Evolutionary conservation across 2,797 vertebrate species (phyloP).

Genomic region (Oreochromis grahami): DNA sequence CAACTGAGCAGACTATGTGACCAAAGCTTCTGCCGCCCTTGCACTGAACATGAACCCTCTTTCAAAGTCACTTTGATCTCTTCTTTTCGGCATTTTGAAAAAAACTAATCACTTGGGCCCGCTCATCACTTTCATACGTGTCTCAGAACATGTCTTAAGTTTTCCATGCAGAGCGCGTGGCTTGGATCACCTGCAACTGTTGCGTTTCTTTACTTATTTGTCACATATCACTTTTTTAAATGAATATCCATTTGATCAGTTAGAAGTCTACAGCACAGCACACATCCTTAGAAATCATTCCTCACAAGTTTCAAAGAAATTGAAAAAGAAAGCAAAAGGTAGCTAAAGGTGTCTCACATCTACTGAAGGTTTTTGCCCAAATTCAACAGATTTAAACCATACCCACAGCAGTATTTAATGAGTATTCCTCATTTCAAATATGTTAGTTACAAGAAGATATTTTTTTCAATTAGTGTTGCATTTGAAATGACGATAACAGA

Average conservation of each 20-base stretch:
- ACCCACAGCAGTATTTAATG: conserved; percentile 16
- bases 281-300: not conserved
- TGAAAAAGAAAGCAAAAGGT: not conserved
- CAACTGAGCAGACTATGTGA: not conserved
- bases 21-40: not conserved
- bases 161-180: not conserved
- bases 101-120: not conserved
- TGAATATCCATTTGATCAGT: not conserved
- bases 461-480: not conserved
- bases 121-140: not conserved
- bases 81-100: not conserved
- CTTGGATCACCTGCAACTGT: not conserved
- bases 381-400: not conserved
- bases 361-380: not conserved
- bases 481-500: not conserved
- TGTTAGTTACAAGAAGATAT: not conserved
- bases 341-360: not conserved
- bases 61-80: not conserved
- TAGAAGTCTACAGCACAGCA: not conserved
- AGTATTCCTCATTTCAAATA: not conserved
- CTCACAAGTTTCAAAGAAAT: not conserved
- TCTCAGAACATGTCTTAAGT: not conserved
- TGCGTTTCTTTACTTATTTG: not conserved
- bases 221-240: not conserved
- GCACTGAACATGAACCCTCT: not conserved